Evolutionary conservation across 1,140 invertebrate species (phyloP), one percentile per base, ranked within the genome.

Genomic region (Elysia chlorotica): DNA sequence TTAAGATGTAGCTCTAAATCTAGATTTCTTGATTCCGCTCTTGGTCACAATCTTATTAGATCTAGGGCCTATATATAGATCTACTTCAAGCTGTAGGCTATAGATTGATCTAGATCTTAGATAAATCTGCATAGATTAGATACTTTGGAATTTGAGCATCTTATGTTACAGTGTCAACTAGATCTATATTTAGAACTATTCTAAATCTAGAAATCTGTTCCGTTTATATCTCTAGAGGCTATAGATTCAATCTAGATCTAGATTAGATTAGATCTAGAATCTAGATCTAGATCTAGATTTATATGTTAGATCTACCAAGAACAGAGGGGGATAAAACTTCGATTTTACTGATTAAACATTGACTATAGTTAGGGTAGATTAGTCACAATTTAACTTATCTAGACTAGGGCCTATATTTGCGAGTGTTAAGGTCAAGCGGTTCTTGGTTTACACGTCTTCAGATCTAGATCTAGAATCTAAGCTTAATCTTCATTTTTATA

Each of bases 261-360:
- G 61, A 63, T 30, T 6, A 33, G 35, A 14, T 23, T 63, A 63
- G 61, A 63, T 63, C 61, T 63, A 63, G 61, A 63, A 63, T 63
- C 61, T 63, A 63, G 61, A 63, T 63, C 61, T 63, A 63, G 23
- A 10, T 35, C 56, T 57, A 57, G 56, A 14, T 14, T 23, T 57
- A 21, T 57, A 57, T 21, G 30, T 57, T 23, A 14, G 6, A 57
- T 57, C 56, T 57, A 57, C n/a, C 41, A 48, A 14, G 17, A 17
- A 21, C 10, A 17, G 56, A 17, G 6, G 10, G 25, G 6, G 56
- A 59, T 17, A 59, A 59, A 10, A 59, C 25, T 6, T 59, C 25
- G 17, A 10, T 28, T 10, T 25, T 10, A 17, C 14, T 17, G 17
- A 10, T 6, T 17, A 59, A 31, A 21, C 30, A 25, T 31, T 5